Evolutionary conservation across 2,797 vertebrate genomes (phyloP).

Genomic region (Anniella stebbinsi): DNA sequence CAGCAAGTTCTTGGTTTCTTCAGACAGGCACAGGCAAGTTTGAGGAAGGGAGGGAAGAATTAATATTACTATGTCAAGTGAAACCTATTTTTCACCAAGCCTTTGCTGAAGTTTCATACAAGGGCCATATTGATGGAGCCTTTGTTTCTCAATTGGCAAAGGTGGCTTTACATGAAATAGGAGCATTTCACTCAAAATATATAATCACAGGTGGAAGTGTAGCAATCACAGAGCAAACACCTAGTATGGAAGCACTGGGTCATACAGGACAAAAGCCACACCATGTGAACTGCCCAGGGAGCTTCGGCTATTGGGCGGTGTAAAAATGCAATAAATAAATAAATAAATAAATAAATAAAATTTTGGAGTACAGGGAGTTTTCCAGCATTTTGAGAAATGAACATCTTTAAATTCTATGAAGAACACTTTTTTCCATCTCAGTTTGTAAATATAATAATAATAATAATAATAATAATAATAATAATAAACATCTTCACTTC

Average conservation of each 20-base stretch:
- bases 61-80: constrained; percentile 38
- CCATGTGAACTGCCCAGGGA: too few relatives aligned
- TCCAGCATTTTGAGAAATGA: background rate
- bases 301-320: too few relatives aligned
- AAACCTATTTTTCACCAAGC: constrained; percentile 49
- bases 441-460: too few relatives aligned
- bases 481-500: background rate
- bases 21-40: constrained; percentile 66
- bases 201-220: background rate
- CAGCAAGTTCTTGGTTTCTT: constrained; percentile 61
- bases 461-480: too few relatives aligned
- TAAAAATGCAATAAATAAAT: too few relatives aligned
- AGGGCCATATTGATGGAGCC: background rate
- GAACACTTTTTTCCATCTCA: background rate
- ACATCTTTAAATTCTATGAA: background rate
- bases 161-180: background rate
- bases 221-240: background rate
- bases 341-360: too few relatives aligned
- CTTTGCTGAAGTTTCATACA: constrained; percentile 24
- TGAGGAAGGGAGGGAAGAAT: constrained; percentile 47
- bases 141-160: constrained; percentile 12
- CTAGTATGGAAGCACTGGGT: background rate
- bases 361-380: background rate
- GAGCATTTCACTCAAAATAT: constrained; percentile 35
- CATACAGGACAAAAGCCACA: background rate